Conservation (phyloP, 2,888 invertebrate genomes). For the Sphinx pinastri region DNA sequence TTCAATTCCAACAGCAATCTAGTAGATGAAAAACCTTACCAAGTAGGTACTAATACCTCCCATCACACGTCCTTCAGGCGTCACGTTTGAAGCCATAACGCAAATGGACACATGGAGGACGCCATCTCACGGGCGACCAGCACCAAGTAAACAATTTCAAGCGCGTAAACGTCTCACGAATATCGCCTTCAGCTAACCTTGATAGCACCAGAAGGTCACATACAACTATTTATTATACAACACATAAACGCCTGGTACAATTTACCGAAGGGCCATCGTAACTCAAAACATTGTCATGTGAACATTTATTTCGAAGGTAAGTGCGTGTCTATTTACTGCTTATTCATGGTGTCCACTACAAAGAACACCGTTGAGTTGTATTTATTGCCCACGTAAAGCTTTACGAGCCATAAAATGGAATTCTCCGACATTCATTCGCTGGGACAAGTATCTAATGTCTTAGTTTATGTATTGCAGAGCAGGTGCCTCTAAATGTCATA, state of each 20-base stretch:
- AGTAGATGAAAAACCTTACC: too few relatives aligned
- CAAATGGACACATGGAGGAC: neutral
- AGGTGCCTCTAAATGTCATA: conserved; percentile 47
- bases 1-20: too few relatives aligned
- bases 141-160: conserved; percentile 1
- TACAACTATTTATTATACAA: neutral
- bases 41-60: too few relatives aligned
- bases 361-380: conserved; percentile 49
- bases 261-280: conserved; percentile 20
- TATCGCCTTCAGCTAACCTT: conserved; percentile 31
- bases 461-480: conserved; percentile 42
- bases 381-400: conserved; percentile 56
- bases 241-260: neutral
- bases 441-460: conserved; percentile 44
- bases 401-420: conserved; percentile 59
- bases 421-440: conserved; percentile 50
- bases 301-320: conserved; percentile 29
- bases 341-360: conserved; percentile 48
- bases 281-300: conserved; percentile 22
- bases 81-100: neutral
- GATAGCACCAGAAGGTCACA: conserved; percentile 16
- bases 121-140: neutral
- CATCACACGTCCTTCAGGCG: neutral
- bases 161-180: neutral
- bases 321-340: conserved; percentile 35